A percentile compares a stretch with the other conserved stretches of the same genome.
These are phyloP conservation scores for Notolabrus celidotus DNA, from an alignment of 2,797 vertebrate genomes.

Conservation along the genomic window DNA sequence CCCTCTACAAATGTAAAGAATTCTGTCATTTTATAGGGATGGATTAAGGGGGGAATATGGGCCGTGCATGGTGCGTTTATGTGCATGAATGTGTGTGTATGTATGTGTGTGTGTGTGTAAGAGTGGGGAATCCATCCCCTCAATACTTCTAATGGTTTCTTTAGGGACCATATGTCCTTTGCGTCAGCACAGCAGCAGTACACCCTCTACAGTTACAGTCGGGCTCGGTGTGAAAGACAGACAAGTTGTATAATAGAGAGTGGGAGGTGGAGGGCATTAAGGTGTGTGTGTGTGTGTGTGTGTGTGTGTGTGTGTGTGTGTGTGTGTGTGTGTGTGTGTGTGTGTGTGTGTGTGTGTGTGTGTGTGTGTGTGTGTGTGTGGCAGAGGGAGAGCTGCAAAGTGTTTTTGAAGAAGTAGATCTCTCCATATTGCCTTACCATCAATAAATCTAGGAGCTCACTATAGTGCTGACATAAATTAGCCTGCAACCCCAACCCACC, in stretches of 20 bases:
- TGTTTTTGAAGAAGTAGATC: slow-evolving; percentile 80
- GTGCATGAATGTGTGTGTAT: slow-evolving; percentile 32
- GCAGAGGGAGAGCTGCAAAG: slow-evolving; percentile 52
- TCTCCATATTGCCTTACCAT: slow-evolving; percentile 81
- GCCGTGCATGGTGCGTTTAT: slow-evolving; percentile 15
- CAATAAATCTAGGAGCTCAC: slow-evolving; percentile 81
- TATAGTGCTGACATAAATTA: slow-evolving; percentile 86
- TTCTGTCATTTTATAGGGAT: slow-evolving; percentile 61
- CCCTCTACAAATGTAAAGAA: slow-evolving; percentile 51
- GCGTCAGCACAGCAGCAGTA: slow-evolving; percentile 76
- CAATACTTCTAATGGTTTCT: slow-evolving; percentile 77
- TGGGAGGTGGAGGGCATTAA: slow-evolving; percentile 60
- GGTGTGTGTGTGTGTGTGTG: slow-evolving; percentile 39
- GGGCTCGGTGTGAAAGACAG: slow-evolving; percentile 81
- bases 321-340: slow-evolving; percentile 23
- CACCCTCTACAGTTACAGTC: slow-evolving; percentile 82
- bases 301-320: slow-evolving; percentile 36
- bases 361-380: background rate
- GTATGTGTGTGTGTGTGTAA: slow-evolving; percentile 26
- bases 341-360: slow-evolving; percentile 16
- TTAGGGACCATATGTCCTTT: slow-evolving; percentile 83
- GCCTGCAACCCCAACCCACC: slow-evolving; percentile 56
- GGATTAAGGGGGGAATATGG: slow-evolving; percentile 22
- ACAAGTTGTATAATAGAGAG: slow-evolving; percentile 81
- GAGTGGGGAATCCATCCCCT: slow-evolving; percentile 20